Percentiles rank a stretch among this genome's conserved stretches.
These are phyloP conservation scores for Peromyscus eremicus DNA, from an alignment of 2,797 vertebrate genomes.

Conservation along the genomic window DNA sequence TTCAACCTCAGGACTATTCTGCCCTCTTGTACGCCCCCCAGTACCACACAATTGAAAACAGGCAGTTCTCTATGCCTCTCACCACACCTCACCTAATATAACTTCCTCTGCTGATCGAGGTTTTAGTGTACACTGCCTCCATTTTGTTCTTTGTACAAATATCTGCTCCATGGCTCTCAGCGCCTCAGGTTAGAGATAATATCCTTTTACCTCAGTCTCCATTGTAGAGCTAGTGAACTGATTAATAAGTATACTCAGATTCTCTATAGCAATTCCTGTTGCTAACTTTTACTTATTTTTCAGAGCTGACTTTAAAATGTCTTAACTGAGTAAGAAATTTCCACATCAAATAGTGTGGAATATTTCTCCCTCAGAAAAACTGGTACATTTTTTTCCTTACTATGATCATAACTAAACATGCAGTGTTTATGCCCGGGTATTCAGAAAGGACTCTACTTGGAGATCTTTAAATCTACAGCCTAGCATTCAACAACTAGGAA, in stretches of 20 bases:
- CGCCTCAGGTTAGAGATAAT: background rate
- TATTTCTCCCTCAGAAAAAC: slow-evolving; percentile 73
- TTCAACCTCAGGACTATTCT: background rate
- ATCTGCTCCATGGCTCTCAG: background rate
- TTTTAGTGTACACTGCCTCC: background rate
- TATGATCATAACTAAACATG: slow-evolving; percentile 77
- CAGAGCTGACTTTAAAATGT: slow-evolving; percentile 12
- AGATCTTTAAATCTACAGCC: slow-evolving; percentile 49
- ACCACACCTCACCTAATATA: background rate
- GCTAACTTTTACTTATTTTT: background rate
- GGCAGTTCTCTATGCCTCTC: background rate
- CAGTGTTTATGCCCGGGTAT: slow-evolving; percentile 70
- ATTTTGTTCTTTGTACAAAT: background rate
- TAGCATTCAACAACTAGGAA: background rate
- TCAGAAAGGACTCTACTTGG: slow-evolving; percentile 68
- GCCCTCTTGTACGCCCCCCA: background rate
- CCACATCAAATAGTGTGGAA: background rate
- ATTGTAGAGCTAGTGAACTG: background rate
- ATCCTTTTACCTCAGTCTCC: background rate
- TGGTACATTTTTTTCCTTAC: slow-evolving; percentile 71
- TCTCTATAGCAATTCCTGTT: background rate
- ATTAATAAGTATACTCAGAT: background rate
- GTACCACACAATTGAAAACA: background rate
- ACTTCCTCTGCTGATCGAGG: background rate
- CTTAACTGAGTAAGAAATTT: background rate